Base-by-base conservation (phyloP, 2,113 vertebrate species). In the Kobus ellipsiprymnus region DNA sequence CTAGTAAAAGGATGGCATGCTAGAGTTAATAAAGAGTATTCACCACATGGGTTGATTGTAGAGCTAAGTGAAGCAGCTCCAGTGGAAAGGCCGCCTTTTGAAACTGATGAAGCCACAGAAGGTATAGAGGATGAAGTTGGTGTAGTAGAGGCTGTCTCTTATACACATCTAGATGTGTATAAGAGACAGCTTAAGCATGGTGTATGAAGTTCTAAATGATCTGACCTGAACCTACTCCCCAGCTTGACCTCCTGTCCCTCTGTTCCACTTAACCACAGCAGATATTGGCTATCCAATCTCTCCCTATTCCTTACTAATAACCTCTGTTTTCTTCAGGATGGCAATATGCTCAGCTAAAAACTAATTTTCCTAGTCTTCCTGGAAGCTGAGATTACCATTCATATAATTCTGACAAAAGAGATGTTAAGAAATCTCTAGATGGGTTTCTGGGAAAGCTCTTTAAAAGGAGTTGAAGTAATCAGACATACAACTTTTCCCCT, bases 11-110 rank as follows among this genome's bases (percentile, higher is more conserved):
- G 9, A 87, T 33, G 36, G 62, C 6, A 62, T 0, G 71, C 60
- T n/a, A 91, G 55, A 96, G 1, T 90, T 55, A 93, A 60, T 40
- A 48, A 95, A 97, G 64, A 0, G 81, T 95, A 98, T 99, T 99
- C 98, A 99, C 99, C 99, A 93, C 99, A 99, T 95, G 99, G 98
- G 98, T 98, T 99, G 98, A 99, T 98, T 93, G 99, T 97, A 98
- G 99, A 99, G 98, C 98, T 99, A 96, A 99, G 98, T 7, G 99
- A 97, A 2, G 97, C 95, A 36, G 99, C 98, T 99, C 99, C 99
- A 4, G 98, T 67, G 57, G 98, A 98, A 96, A 98, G 98, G 98
- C 99, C 98, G 89, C 99, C 98, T 98, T 99, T 99, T 0, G 98
- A 98, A 92, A 98, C 98, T 40, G 98, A 98, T 94, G 99, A 98